phyloP scores from a whole-genome alignment of 2,888 invertebrate species.

The Alloplasta piceator region DNA sequence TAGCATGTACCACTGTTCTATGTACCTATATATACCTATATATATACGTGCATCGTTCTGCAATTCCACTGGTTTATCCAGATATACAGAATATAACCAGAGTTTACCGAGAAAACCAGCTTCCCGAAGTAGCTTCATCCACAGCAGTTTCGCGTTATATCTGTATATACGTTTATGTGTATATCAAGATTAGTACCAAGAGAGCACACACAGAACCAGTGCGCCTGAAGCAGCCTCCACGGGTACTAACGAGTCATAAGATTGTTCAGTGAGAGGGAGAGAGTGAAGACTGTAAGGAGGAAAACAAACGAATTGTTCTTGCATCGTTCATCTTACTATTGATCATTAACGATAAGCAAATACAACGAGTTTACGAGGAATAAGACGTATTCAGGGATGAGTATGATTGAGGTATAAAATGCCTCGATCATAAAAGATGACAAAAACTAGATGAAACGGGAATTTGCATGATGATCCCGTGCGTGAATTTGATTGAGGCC shows the following conservation, averaged over 20 bases:
- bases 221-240: conserved; percentile 19
- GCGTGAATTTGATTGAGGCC: too few species aligned
- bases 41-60: conserved; percentile 7
- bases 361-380: not conserved
- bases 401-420: too few species aligned
- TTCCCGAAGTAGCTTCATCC: conserved; percentile 21
- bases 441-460: too few species aligned
- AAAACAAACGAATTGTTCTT: conserved; percentile 46
- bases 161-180: not conserved
- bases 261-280: conserved; percentile 31
- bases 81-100: conserved; percentile 35
- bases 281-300: conserved; percentile 41
- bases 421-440: too few species aligned
- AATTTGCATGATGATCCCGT: too few species aligned
- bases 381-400: not conserved
- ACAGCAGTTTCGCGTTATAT: not conserved
- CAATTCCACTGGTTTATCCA: conserved; percentile 30
- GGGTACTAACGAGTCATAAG: conserved; percentile 58
- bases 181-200: conserved; percentile 27
- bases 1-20: conserved; percentile 15
- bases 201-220: conserved; percentile 30
- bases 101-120: conserved; percentile 58
- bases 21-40: too few species aligned
- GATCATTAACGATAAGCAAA: conserved; percentile 49
- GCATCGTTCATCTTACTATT: conserved; percentile 52